Evolutionary conservation across 1,140 invertebrate species (phyloP).

Genomic region (Argopecten irradians): DNA sequence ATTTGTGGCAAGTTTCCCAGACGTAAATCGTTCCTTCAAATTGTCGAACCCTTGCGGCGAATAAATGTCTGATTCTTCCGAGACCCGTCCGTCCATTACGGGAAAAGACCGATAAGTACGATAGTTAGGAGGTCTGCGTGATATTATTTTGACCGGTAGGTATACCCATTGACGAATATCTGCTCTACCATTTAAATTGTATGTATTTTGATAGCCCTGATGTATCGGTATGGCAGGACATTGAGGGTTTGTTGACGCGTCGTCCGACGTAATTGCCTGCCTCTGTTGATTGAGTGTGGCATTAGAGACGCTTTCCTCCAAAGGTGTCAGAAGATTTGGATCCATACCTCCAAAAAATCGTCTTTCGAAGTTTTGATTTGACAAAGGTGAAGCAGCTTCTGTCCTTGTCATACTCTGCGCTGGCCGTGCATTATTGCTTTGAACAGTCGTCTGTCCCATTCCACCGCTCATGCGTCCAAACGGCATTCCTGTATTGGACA

Average conservation of each 20-base stretch:
- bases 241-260: constrained; percentile 6
- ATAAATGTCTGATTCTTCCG: constrained; percentile 61
- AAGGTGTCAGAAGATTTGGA: neutral
- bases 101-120: constrained; percentile 61
- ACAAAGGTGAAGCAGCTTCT: neutral
- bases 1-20: constrained; percentile 50
- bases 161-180: constrained; percentile 67
- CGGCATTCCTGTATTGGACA: neutral
- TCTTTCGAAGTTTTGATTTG: neutral
- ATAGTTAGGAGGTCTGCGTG: constrained; percentile 64
- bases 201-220: constrained; percentile 61
- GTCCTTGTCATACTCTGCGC: neutral
- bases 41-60: constrained; percentile 52
- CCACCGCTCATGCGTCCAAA: neutral
- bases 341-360: neutral
- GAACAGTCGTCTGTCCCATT: neutral
- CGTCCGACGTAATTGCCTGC: constrained; percentile 25
- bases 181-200: constrained; percentile 66
- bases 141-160: constrained; percentile 67
- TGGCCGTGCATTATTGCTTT: neutral
- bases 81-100: constrained; percentile 56
- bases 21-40: constrained; percentile 42
- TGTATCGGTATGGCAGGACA: constrained; percentile 45
- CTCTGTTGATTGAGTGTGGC: neutral
- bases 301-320: neutral